Conservation (phyloP, 2,888 invertebrate species). For the Empis stercorea region DNA sequence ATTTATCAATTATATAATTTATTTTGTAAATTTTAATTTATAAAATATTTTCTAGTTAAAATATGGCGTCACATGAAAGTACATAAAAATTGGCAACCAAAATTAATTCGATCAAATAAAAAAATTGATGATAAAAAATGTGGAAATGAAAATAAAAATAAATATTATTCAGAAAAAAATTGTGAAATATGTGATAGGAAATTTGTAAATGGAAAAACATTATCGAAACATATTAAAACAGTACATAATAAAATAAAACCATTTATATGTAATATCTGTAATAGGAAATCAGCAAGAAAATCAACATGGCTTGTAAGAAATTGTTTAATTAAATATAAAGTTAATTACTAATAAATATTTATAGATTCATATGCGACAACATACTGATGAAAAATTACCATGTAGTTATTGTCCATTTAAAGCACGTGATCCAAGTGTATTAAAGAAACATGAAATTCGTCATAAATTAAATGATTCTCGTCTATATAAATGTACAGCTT, state of each 20-base stretch:
- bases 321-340: not conserved
- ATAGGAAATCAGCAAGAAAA: conserved; percentile 56
- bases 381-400: conserved; percentile 63
- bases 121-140: conserved; percentile 15
- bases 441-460: conserved; percentile 51
- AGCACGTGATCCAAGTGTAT: conserved; percentile 63
- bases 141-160: conserved; percentile 10
- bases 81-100: conserved; percentile 37
- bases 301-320: conserved; percentile 47
- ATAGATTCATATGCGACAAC: conserved; percentile 57
- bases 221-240: conserved; percentile 54
- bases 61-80: conserved; percentile 51
- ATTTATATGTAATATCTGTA: conserved; percentile 61
- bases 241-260: conserved; percentile 64
- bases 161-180: conserved; percentile 46
- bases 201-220: conserved; percentile 53
- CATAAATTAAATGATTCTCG: conserved; percentile 33
- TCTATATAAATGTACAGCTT: conserved; percentile 48
- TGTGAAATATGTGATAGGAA: conserved; percentile 55
- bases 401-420: conserved; percentile 56
- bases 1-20: not conserved
- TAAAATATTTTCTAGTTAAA: conserved; percentile 29
- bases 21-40: not conserved
- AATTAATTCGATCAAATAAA: conserved; percentile 23
- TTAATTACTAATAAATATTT: not conserved